Evolutionary conservation across 2,888 invertebrate genomes (phyloP), one percentile per base, ranked within the genome.

Genomic region (Tetheella fluctuosa): DNA sequence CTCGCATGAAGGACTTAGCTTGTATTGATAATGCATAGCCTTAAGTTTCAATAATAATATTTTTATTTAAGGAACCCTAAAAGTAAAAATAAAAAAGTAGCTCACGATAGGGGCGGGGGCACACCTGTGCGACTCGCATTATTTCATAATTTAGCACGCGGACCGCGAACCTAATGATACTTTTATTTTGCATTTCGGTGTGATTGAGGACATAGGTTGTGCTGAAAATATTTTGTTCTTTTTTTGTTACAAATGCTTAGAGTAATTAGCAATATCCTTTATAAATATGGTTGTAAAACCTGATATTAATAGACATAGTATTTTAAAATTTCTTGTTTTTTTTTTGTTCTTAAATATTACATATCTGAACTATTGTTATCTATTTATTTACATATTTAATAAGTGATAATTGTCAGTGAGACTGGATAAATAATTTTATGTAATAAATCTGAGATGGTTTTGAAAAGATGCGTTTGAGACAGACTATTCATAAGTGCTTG

Each of bases 61-160:
- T 37, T 52, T 30, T 1, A 34, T 6, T 5, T 5, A 58, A 55
- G 67, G 61, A 71, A 66, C 75, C 71, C 79, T 68, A 76, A 75
- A 76, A 73, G 67, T 56, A 63, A 52, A 64, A 71, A 2, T 73
- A 77, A 79, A 72, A 73, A 60, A 63, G 68, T 62, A 70, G 70
- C 73, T 62, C 69, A 68, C 58, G 17, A 59, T 57, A 63, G 58
- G 48, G 59, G 42, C 59, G 58, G 55, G 77, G 80, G 77, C 74
- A 76, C 86, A 87, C 86, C 87, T 86, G 87, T 65, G 79, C 77
- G 60, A 54, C 23, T 61, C 68, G 69, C 80, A 85, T 86, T 84
- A 86, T 86, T 83, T 81, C 77, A 81, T 81, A 84, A 86, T 87
- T 87, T 85, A 75, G 78, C 76, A 73, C 74, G 68, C 65, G 71